These are phyloP conservation scores for Acrocera orbiculus DNA, from an alignment of 2,888 invertebrate species.

Conservation along the genomic window DNA sequence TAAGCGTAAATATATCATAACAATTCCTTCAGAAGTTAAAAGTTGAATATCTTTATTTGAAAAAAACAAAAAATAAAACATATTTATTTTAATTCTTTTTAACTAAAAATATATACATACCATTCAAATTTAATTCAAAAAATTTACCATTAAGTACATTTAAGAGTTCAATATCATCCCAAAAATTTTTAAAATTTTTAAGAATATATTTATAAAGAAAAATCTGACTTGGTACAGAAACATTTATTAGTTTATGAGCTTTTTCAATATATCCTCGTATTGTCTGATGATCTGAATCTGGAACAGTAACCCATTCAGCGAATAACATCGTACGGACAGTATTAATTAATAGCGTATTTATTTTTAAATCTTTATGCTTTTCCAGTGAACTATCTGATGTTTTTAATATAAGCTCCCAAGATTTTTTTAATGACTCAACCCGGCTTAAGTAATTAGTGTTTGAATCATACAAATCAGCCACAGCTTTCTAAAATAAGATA, in stretches of 20 bases:
- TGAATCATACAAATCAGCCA: no score
- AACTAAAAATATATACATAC: no score
- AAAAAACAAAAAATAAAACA: constrained; percentile 1
- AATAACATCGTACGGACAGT: constrained; percentile 4
- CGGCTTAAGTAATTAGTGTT: no score
- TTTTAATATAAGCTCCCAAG: no score
- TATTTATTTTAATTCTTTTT: neutral
- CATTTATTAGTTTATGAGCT: constrained; percentile 1
- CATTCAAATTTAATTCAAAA: neutral
- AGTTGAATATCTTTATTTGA: constrained; percentile 34
- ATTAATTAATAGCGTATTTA: constrained; percentile 3
- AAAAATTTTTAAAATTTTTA: constrained; percentile 6
- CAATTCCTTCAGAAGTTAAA: constrained; percentile 39
- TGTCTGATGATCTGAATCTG: neutral
- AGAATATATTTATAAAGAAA: constrained; percentile 8
- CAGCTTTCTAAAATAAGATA: no score
- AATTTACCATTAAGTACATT: constrained; percentile 5
- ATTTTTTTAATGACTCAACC: no score
- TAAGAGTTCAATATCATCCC: constrained; percentile 4
- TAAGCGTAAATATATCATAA: constrained; percentile 39
- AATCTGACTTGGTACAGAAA: neutral
- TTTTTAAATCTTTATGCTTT: no score
- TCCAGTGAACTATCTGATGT: no score
- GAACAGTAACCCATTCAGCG: constrained; percentile 4
- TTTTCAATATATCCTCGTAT: constrained; percentile 4